Conservation (phyloP, 2,888 invertebrate genomes). For the Drosophila lacicola region DNA sequence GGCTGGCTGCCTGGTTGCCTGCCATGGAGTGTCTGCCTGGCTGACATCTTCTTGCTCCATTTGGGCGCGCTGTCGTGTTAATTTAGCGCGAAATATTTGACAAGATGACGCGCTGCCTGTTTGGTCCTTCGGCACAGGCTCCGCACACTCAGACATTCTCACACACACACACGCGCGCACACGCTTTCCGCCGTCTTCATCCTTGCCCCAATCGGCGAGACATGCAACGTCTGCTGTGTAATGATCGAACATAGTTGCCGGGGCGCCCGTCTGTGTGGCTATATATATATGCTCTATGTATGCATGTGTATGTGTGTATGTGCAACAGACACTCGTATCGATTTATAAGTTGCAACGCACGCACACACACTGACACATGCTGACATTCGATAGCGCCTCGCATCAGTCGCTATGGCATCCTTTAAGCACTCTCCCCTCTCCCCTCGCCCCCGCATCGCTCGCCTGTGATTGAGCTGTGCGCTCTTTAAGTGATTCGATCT, state of each 20-base stretch:
- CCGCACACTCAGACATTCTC: conserved; percentile 8
- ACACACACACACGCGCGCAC: conserved; percentile 1
- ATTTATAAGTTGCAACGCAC: conserved; percentile 71
- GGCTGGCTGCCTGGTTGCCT: conserved; percentile 25
- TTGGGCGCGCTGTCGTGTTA: conserved; percentile 79
- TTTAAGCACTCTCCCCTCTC: conserved; percentile 27
- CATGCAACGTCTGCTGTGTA: conserved; percentile 66
- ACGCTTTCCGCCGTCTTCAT: conserved; percentile 1
- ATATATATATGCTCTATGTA: conserved; percentile 3
- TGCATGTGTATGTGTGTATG: conserved; percentile 16
- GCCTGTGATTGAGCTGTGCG: conserved; percentile 58
- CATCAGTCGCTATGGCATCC: conserved; percentile 36
- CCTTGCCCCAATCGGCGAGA: conserved; percentile 36
- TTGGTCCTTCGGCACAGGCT: conserved; percentile 25
- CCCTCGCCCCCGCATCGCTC: not conserved
- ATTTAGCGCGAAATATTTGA: conserved; percentile 80
- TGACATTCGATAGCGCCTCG: conserved; percentile 60
- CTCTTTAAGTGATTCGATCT: conserved; percentile 74
- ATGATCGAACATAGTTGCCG: conserved; percentile 65
- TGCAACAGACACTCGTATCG: conserved; percentile 75
- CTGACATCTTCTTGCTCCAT: conserved; percentile 78
- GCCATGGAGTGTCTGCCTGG: conserved; percentile 50
- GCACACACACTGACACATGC: conserved; percentile 11
- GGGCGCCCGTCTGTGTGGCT: conserved; percentile 27
- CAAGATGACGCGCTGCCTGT: conserved; percentile 73